Base-by-base conservation (phyloP, 2,797 vertebrate genomes). In the Hippoglossus hippoglossus region DNA sequence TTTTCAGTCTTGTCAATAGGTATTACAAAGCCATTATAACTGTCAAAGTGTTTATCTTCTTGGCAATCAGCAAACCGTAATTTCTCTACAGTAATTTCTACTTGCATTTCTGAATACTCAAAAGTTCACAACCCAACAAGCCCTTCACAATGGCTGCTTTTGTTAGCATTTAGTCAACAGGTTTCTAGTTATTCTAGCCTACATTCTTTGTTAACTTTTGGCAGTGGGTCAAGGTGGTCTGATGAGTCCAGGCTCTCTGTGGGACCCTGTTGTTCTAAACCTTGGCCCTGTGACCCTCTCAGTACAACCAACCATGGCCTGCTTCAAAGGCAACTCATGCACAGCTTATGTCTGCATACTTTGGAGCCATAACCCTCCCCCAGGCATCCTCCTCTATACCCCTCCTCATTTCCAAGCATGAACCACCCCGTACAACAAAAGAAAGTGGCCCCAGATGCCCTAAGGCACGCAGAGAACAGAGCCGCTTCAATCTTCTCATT, bases 271-370 rank as follows among this genome's bases (percentile, higher is more conserved):
- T 86, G 70, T 77, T 83, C 75, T 79, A 87, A 82, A 72, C 78
- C 61, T 71, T 80, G 68, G 58, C 85, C 83, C 86, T 85, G 58
- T 88, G 84, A 81, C 83, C 85, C 76, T 73, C 69, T 25, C 58
- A 79, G 82, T 66, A 83, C 70, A 81, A 73, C 71, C 77, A 77
- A 50, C 80, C 67, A 60, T 62, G 41, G 71, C 67, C 77, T 54
- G 67, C 81, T 86, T 91, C 82, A 90, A 86, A 90, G 78, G 67
- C 73, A 65, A 66, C 80, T 74, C 25, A 25, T 81, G 86, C 84
- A 86, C 74, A 68, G 79, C 76, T 83, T 81, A 83, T 82, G 78
- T 82, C 75, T 79, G 63, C 66, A 79, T 71, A 59, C 78, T 85
- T 68, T 65, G 53, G 50, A 70, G 78, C 61, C 69, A 62, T 79